phyloP scores from a whole-genome alignment of 2,797 vertebrate species.

The Rachycentron canadum region DNA sequence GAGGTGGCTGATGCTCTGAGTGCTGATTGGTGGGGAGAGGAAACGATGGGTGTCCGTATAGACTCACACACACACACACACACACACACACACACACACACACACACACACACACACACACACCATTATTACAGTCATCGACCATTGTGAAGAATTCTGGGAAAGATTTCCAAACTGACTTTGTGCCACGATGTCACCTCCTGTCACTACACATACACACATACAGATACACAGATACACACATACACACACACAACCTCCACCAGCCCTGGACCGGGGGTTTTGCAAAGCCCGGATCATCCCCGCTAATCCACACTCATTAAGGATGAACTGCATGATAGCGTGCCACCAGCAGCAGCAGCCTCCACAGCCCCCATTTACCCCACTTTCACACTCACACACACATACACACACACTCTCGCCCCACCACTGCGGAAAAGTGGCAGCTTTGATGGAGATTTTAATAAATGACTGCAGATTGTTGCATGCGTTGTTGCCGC shows the following conservation, averaged over 20 bases:
- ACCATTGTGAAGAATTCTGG: conserved; percentile 62
- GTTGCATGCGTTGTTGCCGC: conserved; percentile 42
- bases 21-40: conserved; percentile 47
- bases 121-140: conserved; percentile 64
- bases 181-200: conserved; percentile 59
- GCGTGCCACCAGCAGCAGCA: conserved; percentile 73
- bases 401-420: conserved; percentile 11
- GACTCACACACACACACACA: conserved; percentile 1
- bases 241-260: conserved; percentile 34
- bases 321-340: conserved; percentile 90
- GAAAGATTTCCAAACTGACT: conserved; percentile 66
- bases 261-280: conserved; percentile 74
- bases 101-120: conserved; percentile 40
- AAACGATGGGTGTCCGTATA: not conserved
- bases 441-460: conserved; percentile 78
- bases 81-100: too few species aligned
- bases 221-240: conserved; percentile 30
- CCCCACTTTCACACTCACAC: conserved; percentile 51
- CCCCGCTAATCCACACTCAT: conserved; percentile 90
- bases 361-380: conserved; percentile 41
- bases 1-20: conserved; percentile 28
- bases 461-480: conserved; percentile 80
- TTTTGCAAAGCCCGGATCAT: conserved; percentile 91
- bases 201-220: conserved; percentile 5
- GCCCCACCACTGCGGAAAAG: conserved; percentile 60